Base-by-base conservation (phyloP, 1,140 invertebrate genomes). In the Anastrepha obliqua region DNA sequence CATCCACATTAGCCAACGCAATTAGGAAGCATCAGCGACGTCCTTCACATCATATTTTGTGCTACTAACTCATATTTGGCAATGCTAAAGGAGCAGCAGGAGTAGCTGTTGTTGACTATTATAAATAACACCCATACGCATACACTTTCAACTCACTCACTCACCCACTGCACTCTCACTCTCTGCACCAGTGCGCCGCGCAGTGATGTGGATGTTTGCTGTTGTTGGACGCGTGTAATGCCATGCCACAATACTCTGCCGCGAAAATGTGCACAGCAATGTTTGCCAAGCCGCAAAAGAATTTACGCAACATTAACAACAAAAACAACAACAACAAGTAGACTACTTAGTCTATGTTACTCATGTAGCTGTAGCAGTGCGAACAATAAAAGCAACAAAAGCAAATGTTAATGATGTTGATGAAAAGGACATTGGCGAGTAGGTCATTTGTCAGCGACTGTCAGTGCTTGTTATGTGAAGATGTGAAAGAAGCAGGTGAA, bases 381-480 rank as follows among this genome's bases (percentile, higher is more conserved):
- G 51, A 81, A 20, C 4, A 17, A n/a, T n/a, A 47, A 51, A 44
- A 81, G 20, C 74, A 81, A 81, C 74, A 81, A 81, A 4, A 81
- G 1, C 0, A 55, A 81, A 81, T 81, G 74, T 55, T 81, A 81
- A 81, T 81, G 47, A 81, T 81, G 44, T 81, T 81, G 74, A 81
- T 81, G 74, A 81, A 81, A 81, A 81, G 74, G 74, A 58, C 74
- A 81, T 81, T 81, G 74, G 74, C n/a, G 74, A 55, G 74, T 81
- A 51, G 74, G 74, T 81, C 74, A 81, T 81, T 81, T 81, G 74
- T 81, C 74, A 81, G 74, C 20, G 74, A 13, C 74, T 81, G 74
- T n/a, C 47, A 67, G 64, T 20, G 60, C 3, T 62, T 5, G 15
- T 13, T 55, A 55, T 2, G 11, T 55, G 51, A 55, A 55, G 51